These are phyloP conservation scores for Cyclina sinensis DNA, from an alignment of 1,140 invertebrate genomes.

Conservation along the genomic window DNA sequence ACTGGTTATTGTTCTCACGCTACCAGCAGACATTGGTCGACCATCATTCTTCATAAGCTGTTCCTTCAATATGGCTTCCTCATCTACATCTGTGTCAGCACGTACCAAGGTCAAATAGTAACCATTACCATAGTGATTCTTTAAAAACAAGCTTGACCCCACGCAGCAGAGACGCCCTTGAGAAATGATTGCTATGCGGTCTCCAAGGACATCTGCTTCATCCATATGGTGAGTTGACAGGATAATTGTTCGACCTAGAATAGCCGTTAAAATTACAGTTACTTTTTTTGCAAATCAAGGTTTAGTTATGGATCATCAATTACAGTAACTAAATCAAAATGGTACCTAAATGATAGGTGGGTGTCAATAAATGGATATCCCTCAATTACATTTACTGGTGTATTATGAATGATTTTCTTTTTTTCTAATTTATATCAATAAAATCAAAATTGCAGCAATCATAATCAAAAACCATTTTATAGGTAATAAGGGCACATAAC, in stretches of 20 bases:
- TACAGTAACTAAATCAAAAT: too few relatives aligned
- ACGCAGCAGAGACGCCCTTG: conserved; percentile 89
- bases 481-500: too few relatives aligned
- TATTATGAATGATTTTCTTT: too few relatives aligned
- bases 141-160: conserved; percentile 90
- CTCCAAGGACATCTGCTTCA: conserved; percentile 90
- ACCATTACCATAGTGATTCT: conserved; percentile 89
- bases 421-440: too few relatives aligned
- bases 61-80: conserved; percentile 61
- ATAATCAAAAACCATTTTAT: too few relatives aligned
- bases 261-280: too few relatives aligned
- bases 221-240: conserved; percentile 91
- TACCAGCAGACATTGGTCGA: conserved; percentile 69
- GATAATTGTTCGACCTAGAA: conserved; percentile 89
- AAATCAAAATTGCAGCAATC: too few relatives aligned
- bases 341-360: too few relatives aligned
- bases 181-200: conserved; percentile 91
- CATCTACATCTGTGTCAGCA: conserved; percentile 63
- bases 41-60: conserved; percentile 54
- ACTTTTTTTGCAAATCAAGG: too few relatives aligned
- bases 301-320: too few relatives aligned
- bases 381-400: too few relatives aligned
- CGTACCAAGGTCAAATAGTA: conserved; percentile 87
- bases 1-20: conserved; percentile 71
- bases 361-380: too few relatives aligned